A percentile compares a stretch with the other conserved stretches of the same genome.
Conservation (phyloP, 2,888 invertebrate genomes). For the Athalia circularis region DNA sequence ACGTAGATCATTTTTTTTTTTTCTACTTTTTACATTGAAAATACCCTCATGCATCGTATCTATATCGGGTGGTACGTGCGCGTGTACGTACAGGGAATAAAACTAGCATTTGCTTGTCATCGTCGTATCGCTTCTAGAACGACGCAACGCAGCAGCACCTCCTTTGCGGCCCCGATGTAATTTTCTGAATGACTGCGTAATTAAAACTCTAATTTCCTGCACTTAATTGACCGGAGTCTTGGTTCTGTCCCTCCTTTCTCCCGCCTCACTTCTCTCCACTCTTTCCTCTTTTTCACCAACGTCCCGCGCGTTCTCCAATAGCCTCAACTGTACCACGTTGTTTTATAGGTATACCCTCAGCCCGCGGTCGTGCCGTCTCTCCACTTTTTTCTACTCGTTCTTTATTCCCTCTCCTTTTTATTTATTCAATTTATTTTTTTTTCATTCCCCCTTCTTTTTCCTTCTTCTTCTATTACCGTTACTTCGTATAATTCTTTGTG, state of each 20-base stretch:
- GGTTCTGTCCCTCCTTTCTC: conserved; percentile 56
- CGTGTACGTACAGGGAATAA: not conserved
- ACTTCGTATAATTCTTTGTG: conserved; percentile 53
- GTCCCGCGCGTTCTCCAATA: no score
- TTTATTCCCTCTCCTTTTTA: no score
- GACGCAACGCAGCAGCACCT: conserved; percentile 60
- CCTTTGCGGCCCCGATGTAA: conserved; percentile 72
- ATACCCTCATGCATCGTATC: not conserved
- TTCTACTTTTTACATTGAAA: not conserved
- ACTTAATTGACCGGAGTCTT: conserved; percentile 74
- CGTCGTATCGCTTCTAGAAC: conserved; percentile 17
- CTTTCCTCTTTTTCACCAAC: not conserved
- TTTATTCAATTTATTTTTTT: not conserved
- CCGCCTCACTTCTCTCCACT: conserved; percentile 1
- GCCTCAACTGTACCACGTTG: no score
- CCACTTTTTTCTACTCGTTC: not conserved
- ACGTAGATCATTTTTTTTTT: not conserved
- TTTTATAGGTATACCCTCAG: no score
- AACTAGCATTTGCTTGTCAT: conserved; percentile 35
- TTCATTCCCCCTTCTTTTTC: not conserved
- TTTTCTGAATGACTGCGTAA: conserved; percentile 75
- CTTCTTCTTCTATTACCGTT: conserved; percentile 19
- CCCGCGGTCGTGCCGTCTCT: no score
- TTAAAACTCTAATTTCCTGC: conserved; percentile 75
- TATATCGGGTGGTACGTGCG: not conserved